Percentiles rank a stretch among this genome's conserved stretches.
phyloP scores from a whole-genome alignment of 2,888 invertebrate genomes.

The Pseudoips prasinana region DNA sequence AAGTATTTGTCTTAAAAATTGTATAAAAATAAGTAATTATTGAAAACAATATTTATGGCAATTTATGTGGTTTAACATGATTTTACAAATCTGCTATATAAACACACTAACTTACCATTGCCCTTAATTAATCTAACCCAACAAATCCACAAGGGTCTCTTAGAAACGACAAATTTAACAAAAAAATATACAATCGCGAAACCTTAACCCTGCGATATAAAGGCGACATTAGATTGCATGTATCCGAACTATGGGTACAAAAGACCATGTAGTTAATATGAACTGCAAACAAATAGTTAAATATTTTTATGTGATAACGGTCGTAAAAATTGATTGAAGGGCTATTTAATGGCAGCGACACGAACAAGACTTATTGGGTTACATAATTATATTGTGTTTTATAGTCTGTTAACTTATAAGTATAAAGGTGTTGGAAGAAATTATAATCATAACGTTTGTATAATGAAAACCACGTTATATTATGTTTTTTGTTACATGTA shows the following conservation, averaged over 20 bases:
- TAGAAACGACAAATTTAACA: slow-evolving; percentile 5
- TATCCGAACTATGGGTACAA: slow-evolving; percentile 25
- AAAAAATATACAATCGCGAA: not conserved
- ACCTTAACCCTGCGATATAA: slow-evolving; percentile 30
- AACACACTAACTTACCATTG: slow-evolving; percentile 52
- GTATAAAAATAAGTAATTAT: too few relatives aligned
- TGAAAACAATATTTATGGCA: too few relatives aligned
- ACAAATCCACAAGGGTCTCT: slow-evolving; percentile 28
- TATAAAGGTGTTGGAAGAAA: slow-evolving; percentile 26
- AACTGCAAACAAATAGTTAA: slow-evolving; percentile 77
- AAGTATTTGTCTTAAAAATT: too few relatives aligned
- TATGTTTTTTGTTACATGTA: too few relatives aligned
- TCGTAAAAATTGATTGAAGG: slow-evolving; percentile 79
- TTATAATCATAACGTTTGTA: slow-evolving; percentile 18
- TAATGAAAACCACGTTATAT: not conserved
- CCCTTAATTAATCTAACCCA: slow-evolving; percentile 56
- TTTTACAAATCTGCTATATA: too few relatives aligned
- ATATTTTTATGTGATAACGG: slow-evolving; percentile 75
- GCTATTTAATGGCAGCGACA: slow-evolving; percentile 53
- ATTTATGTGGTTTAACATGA: too few relatives aligned
- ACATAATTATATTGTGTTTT: slow-evolving; percentile 38
- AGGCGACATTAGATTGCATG: slow-evolving; percentile 32
- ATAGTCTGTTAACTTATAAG: slow-evolving; percentile 26
- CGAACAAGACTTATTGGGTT: slow-evolving; percentile 55
- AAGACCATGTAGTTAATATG: slow-evolving; percentile 64